phyloP scores from a whole-genome alignment of 53 echinoderm and acorn worm genomes.

The Echinarachnius parma region DNA sequence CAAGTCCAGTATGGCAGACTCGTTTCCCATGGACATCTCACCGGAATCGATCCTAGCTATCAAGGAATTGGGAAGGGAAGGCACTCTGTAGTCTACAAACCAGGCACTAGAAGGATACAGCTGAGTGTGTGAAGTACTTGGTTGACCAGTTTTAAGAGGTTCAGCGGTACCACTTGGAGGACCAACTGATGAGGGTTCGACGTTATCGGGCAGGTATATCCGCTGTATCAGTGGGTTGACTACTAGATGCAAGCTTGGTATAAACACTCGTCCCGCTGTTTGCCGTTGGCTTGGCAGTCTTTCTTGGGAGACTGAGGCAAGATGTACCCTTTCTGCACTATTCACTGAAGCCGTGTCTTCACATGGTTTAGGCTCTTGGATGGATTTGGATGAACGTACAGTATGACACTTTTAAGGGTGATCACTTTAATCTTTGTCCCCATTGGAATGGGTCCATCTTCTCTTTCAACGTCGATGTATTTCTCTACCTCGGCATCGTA shows the following conservation, averaged over 20 bases:
- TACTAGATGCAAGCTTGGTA: background rate
- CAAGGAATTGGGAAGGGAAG: slow-evolving; percentile 1
- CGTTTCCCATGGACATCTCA: slow-evolving; percentile 1
- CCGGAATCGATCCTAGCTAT: background rate
- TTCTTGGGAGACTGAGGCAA: background rate
- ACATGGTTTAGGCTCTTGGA: slow-evolving; percentile 1
- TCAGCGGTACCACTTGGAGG: no score
- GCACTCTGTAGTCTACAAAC: background rate
- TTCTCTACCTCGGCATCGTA: background rate
- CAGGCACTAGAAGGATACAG: background rate
- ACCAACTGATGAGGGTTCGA: background rate
- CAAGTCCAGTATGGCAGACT: background rate
- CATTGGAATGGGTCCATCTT: background rate
- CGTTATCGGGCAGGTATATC: background rate
- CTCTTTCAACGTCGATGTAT: background rate
- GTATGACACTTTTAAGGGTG: slow-evolving; percentile 1
- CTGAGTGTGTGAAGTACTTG: background rate
- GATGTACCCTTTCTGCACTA: background rate
- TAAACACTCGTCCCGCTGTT: background rate
- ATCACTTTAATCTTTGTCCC: background rate
- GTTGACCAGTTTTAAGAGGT: background rate
- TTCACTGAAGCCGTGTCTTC: background rate
- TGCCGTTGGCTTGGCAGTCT: background rate
- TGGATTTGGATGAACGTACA: slow-evolving; percentile 1
- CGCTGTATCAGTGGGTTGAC: background rate